Conservation (phyloP, 2,888 invertebrate species). For the Eudemis profundana region DNA sequence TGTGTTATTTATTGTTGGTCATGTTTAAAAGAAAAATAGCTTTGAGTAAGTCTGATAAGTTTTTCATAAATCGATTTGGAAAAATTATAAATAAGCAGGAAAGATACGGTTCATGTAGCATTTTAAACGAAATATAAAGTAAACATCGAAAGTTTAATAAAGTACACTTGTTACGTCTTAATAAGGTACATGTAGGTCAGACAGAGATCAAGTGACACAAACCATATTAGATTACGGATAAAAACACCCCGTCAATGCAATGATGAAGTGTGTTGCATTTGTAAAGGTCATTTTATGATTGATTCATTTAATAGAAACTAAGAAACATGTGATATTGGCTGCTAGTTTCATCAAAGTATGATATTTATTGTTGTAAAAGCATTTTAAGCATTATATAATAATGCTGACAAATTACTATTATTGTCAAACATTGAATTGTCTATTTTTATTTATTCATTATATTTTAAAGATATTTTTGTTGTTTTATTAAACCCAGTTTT, state of each 20-base stretch:
- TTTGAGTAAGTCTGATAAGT: no score
- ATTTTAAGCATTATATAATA: constrained; percentile 34
- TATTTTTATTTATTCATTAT: constrained; percentile 8
- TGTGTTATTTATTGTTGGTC: neutral
- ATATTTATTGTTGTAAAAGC: constrained; percentile 21
- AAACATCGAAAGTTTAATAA: neutral
- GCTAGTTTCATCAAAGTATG: constrained; percentile 32
- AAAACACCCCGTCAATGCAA: neutral
- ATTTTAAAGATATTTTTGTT: constrained; percentile 1
- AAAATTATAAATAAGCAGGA: no score
- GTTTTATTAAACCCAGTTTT: constrained; percentile 3
- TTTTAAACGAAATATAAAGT: neutral
- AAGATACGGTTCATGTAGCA: neutral
- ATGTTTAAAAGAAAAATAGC: neutral
- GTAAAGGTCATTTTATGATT: constrained; percentile 18
- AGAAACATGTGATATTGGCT: constrained; percentile 43
- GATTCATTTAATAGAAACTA: constrained; percentile 32
- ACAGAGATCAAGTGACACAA: constrained; percentile 31
- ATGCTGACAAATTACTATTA: constrained; percentile 23
- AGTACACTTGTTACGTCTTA: neutral
- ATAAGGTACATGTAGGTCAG: constrained; percentile 22
- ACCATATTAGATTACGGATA: constrained; percentile 29
- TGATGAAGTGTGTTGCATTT: neutral
- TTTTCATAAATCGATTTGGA: no score
- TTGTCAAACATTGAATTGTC: neutral